Conservation (phyloP, 2,113 vertebrate species). For the Brachyhypopomus gauderio region DNA sequence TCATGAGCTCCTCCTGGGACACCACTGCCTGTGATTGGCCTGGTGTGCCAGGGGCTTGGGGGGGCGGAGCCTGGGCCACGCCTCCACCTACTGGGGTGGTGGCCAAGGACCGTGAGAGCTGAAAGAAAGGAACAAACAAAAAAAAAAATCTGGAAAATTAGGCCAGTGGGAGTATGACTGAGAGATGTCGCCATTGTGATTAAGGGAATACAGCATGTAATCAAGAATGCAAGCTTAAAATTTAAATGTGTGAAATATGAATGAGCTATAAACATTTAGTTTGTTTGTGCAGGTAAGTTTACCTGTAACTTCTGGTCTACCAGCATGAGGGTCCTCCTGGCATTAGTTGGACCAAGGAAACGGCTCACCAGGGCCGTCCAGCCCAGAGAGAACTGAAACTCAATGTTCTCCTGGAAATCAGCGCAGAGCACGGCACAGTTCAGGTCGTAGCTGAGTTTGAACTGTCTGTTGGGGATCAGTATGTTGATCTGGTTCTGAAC, state of each 20-base stretch:
- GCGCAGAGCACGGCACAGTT: constrained; percentile 90
- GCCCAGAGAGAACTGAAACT: constrained; percentile 92
- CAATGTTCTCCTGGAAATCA: constrained; percentile 95
- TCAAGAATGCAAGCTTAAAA: no score
- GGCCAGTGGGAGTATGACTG: not conserved
- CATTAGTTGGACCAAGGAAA: constrained; percentile 85
- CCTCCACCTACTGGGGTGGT: constrained; percentile 74
- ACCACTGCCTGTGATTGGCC: constrained; percentile 67
- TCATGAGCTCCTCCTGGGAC: constrained; percentile 86
- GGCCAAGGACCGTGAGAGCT: constrained; percentile 80
- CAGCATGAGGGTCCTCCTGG: constrained; percentile 81
- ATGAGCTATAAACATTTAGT: not conserved
- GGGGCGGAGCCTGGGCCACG: constrained; percentile 60
- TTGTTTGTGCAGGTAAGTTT: not conserved
- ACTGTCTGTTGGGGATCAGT: constrained; percentile 86
- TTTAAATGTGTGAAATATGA: not conserved
- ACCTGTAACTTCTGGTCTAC: constrained; percentile 85
- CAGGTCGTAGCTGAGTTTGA: constrained; percentile 95
- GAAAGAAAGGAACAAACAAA: not conserved
- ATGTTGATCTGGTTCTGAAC: constrained; percentile 82
- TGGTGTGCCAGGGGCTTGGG: constrained; percentile 26
- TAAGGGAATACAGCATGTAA: no score
- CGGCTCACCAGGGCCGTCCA: constrained; percentile 89
- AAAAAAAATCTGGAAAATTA: not conserved
- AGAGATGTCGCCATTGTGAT: not conserved